Evolutionary conservation across 2,888 invertebrate genomes (phyloP).

Genomic region (Drosophila cognata): DNA sequence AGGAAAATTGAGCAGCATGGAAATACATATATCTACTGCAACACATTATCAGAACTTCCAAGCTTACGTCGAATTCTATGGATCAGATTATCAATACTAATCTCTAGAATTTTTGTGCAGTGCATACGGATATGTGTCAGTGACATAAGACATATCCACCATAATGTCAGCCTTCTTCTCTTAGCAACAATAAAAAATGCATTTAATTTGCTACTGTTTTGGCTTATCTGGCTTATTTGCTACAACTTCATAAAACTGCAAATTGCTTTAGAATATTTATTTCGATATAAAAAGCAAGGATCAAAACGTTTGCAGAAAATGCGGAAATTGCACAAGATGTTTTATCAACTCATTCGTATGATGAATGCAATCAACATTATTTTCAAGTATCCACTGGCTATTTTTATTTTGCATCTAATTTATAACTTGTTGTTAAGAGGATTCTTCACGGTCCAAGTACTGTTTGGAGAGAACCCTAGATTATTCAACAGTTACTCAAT

Average conservation of each 20-base stretch:
- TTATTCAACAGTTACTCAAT: accelerated
- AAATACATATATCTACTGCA: not conserved
- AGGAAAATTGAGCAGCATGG: not conserved
- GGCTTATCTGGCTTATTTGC: constrained; percentile 13
- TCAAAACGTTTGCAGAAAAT: not conserved
- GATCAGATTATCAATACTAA: not conserved
- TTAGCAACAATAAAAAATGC: not conserved
- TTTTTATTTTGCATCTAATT: not conserved
- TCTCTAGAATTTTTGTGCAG: not conserved
- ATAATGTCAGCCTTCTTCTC: not conserved
- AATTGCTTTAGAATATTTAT: not conserved
- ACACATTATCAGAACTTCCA: not conserved
- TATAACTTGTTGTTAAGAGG: not conserved
- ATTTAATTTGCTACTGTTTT: constrained; percentile 3
- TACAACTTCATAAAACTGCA: not conserved
- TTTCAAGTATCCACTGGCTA: constrained; percentile 25
- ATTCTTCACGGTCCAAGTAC: not conserved
- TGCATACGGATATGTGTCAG: accelerated
- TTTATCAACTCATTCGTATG: constrained; percentile 14
- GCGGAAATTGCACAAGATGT: constrained; percentile 3
- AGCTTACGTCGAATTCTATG: not conserved
- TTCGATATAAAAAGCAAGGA: constrained; percentile 1
- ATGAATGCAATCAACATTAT: constrained; percentile 7
- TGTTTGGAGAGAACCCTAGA: not conserved
- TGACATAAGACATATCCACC: accelerated